Base-by-base conservation (phyloP, 2,113 vertebrate genomes). In the Halichoeres trimaculatus region DNA sequence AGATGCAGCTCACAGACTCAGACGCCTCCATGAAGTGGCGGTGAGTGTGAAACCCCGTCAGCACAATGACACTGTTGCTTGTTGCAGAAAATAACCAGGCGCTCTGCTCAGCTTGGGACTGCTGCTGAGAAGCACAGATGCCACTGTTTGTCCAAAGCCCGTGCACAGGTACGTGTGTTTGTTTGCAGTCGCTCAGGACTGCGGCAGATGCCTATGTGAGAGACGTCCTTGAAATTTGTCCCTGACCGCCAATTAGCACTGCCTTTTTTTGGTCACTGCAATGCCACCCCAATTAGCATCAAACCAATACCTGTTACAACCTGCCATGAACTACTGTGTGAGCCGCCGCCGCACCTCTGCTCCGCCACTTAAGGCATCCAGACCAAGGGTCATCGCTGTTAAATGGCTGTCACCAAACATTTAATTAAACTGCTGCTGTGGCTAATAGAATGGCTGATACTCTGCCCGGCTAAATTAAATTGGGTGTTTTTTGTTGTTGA, bases 181-280 rank as follows among this genome's bases (percentile, higher is more conserved):
- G 70, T 84, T 74, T 86, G 70, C 30, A 52, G 11, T 73, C 48
- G 38, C 70, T 67, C 52, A 26, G 41, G 41, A 65, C 67, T 84
- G 76, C 24, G 11, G 57, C 83, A 85, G 81, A 81, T 86, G 86
- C 72, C 66, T 78, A 53, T 70, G 77, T 85, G 84, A 81, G 74
- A 83, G 70, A 66, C 81, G 89, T 88, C 89, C 89, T 92, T 92
- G 88, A 87, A 81, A 86, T 67, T 70, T 82, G 58, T 89, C 89
- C 86, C 85, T 77, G 80, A 85, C 84, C 72, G 12, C 65, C 84
- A 91, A 88, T 90, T 88, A 89, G 78, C 26, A 19, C 40, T 70
- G 57, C 51, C 75, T 6, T 75, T 80, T 80, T 78, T 82, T 77
- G 77, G 66, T 77, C 73, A 68, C 70, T 74, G 84, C 60, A 70